Evolutionary conservation across 2,113 vertebrate species (phyloP).

Genomic region (Melanocharis versteri): DNA sequence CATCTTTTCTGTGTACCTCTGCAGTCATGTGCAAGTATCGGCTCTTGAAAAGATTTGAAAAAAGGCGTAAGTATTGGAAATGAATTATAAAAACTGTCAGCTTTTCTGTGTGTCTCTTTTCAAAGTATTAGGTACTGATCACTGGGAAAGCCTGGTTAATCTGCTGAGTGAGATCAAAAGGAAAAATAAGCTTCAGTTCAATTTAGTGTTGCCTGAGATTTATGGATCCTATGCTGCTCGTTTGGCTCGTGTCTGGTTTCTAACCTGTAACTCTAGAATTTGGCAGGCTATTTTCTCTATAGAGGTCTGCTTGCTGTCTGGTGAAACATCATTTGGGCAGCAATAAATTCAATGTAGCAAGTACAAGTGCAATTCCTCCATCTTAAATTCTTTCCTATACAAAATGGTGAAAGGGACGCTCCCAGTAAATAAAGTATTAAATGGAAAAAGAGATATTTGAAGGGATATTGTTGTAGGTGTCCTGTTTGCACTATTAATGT

Average conservation of each 20-base stretch:
- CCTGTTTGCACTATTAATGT: neutral
- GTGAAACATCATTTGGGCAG: neutral
- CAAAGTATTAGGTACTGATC: neutral
- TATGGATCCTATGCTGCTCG: conserved; percentile 35
- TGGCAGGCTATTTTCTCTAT: neutral
- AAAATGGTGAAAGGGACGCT: neutral
- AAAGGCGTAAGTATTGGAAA: neutral
- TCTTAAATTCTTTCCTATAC: neutral
- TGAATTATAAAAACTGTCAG: conserved; percentile 1
- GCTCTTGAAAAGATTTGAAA: neutral
- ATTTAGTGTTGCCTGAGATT: conserved; percentile 43
- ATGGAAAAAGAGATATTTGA: neutral
- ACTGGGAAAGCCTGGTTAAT: conserved; percentile 17
- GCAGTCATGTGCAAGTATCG: neutral
- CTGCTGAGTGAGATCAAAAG: conserved; percentile 48
- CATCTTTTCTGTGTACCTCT: neutral
- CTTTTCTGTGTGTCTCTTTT: neutral
- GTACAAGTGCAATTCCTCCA: neutral
- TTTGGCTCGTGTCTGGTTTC: neutral
- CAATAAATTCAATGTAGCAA: neutral
- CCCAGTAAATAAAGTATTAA: neutral
- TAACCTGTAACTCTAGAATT: conserved; percentile 12
- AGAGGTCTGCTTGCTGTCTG: neutral
- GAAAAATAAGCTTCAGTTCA: neutral
- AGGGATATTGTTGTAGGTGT: neutral